These are phyloP conservation scores for Galerucella pusilla DNA, from an alignment of 2,888 invertebrate species.

Conservation along the genomic window DNA sequence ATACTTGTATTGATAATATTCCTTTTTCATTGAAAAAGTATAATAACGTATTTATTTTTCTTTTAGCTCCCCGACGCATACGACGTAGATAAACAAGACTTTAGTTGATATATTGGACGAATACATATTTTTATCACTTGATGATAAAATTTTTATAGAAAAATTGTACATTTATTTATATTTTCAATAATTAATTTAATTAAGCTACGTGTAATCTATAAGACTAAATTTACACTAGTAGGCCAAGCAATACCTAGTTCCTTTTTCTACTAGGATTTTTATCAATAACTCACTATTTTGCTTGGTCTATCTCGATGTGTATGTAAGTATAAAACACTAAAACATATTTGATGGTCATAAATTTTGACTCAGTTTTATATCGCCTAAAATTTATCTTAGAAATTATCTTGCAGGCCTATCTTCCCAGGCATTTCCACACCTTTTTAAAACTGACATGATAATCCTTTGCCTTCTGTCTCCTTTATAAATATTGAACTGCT, in stretches of 20 bases:
- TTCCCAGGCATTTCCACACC: too few relatives aligned
- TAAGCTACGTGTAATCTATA: neutral
- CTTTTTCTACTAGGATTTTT: too few relatives aligned
- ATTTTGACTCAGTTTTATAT: too few relatives aligned
- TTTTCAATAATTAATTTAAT: neutral
- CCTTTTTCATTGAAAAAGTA: too few relatives aligned
- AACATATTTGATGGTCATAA: too few relatives aligned
- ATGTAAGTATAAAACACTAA: neutral
- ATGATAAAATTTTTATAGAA: neutral
- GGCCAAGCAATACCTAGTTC: neutral
- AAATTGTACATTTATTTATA: neutral
- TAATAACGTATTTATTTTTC: conserved; percentile 12
- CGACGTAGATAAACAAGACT: conserved; percentile 27
- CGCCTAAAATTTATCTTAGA: too few relatives aligned
- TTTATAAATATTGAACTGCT: too few relatives aligned
- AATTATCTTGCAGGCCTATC: too few relatives aligned
- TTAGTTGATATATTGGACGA: neutral
- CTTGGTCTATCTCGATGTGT: neutral
- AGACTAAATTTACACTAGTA: neutral
- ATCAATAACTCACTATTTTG: too few relatives aligned
- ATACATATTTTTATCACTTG: neutral
- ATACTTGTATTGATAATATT: too few relatives aligned
- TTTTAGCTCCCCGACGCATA: conserved; percentile 40
- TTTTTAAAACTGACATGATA: too few relatives aligned
- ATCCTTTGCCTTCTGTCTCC: too few relatives aligned